phyloP scores from a whole-genome alignment of 2,113 vertebrate species.

The Mus pahari region DNA sequence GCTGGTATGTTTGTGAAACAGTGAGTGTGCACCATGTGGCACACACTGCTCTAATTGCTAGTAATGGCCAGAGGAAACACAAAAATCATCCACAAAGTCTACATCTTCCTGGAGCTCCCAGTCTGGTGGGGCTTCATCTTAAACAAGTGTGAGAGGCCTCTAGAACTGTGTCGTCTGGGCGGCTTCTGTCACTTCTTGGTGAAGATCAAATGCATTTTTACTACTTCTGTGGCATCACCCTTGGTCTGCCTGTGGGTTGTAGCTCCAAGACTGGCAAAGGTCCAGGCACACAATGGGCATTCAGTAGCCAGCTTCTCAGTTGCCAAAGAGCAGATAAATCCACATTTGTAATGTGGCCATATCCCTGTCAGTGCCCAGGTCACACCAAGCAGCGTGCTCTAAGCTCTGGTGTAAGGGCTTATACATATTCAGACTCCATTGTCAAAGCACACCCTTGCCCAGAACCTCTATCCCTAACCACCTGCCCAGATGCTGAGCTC shows the following conservation, averaged over 20 bases:
- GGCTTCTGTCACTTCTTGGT: background rate
- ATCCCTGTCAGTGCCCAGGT: background rate
- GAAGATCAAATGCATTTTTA: background rate
- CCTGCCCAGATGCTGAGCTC: background rate
- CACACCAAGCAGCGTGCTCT: background rate
- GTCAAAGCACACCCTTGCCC: background rate
- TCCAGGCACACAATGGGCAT: background rate
- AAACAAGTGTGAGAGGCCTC: background rate
- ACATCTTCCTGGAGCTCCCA: background rate
- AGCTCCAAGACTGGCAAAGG: slow-evolving; percentile 18
- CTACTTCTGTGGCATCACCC: background rate
- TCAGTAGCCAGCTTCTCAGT: background rate
- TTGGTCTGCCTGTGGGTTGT: background rate
- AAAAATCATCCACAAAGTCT: background rate
- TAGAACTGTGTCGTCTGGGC: background rate
- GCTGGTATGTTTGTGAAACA: background rate
- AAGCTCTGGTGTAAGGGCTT: background rate
- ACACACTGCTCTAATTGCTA: background rate
- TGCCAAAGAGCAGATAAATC: background rate
- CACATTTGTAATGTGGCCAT: background rate
- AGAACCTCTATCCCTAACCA: background rate
- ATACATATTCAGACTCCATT: background rate
- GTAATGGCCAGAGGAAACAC: background rate
- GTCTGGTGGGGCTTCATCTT: background rate
- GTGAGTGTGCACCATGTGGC: background rate